phyloP scores from a whole-genome alignment of 64 coral and sea anemone genomes.

The Pocillopora damicornis region DNA sequence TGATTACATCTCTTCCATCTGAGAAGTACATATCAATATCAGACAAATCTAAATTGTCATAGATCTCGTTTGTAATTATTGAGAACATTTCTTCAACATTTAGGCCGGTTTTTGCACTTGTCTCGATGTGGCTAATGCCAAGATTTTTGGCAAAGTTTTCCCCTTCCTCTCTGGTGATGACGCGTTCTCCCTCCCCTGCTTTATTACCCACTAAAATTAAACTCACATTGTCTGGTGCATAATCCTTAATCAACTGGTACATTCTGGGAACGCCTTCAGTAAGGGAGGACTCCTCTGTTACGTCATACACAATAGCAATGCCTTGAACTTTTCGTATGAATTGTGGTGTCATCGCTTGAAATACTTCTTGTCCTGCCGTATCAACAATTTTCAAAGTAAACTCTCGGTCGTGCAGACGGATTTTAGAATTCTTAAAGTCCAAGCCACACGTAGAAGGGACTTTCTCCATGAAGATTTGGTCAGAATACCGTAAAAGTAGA shows the following conservation, averaged over 20 bases:
- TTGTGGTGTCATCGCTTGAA: not conserved
- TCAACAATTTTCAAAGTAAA: conserved; percentile 10
- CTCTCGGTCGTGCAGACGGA: not conserved
- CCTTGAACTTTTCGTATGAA: not conserved
- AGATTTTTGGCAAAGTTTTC: not conserved
- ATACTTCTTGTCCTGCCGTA: conserved; percentile 26
- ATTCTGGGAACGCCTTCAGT: not conserved
- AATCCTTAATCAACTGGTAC: not conserved
- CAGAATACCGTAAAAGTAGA: too few relatives aligned
- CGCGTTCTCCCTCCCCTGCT: not conserved
- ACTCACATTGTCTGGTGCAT: not conserved
- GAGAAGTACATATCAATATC: not conserved
- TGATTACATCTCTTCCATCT: not conserved
- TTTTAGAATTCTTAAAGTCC: not conserved
- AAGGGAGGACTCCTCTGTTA: not conserved
- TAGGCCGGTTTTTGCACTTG: not conserved
- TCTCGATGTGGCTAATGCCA: conserved; percentile 7
- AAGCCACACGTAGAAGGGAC: not conserved
- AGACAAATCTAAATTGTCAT: conserved; percentile 12
- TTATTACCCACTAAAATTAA: conserved; percentile 38
- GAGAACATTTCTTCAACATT: not conserved
- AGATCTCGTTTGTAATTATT: not conserved
- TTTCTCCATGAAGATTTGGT: not conserved
- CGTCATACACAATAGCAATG: conserved; percentile 29
- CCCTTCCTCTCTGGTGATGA: not conserved